A percentile compares a stretch with the other conserved stretches of the same genome.
phyloP scores from a whole-genome alignment of 2,113 vertebrate species.

The Calonectris borealis region DNA sequence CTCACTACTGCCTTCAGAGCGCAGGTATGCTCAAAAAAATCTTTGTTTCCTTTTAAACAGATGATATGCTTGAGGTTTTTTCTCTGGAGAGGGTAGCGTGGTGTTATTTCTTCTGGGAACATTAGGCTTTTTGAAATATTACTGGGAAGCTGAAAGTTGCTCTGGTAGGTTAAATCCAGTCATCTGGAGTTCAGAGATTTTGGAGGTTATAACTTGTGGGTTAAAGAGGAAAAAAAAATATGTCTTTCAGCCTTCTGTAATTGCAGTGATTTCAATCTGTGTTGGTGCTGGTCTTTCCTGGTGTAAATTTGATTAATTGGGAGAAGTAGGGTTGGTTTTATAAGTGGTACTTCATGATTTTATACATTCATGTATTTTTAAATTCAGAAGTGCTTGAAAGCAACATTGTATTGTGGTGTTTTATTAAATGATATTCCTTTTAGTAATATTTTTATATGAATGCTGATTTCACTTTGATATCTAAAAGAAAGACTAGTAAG shows the following conservation, averaged over 20 bases:
- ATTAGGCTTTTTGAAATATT: accelerated
- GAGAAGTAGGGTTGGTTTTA: not conserved
- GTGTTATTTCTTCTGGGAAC: not conserved
- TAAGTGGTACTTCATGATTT: not conserved
- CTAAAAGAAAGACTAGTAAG: not conserved
- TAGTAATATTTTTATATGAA: not conserved
- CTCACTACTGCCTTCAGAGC: accelerated
- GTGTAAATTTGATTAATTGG: not conserved
- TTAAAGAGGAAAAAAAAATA: not conserved
- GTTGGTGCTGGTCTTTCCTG: not conserved
- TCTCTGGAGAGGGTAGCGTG: accelerated
- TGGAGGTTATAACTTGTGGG: not conserved
- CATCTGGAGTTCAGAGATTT: not conserved
- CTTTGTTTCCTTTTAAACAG: not conserved
- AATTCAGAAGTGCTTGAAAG: not conserved
- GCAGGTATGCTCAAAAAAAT: not conserved
- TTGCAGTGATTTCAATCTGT: not conserved
- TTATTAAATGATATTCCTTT: not conserved
- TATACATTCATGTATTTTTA: not conserved
- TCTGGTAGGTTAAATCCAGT: accelerated
- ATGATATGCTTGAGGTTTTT: accelerated
- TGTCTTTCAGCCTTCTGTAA: not conserved
- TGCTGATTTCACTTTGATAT: not conserved
- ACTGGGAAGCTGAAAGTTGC: not conserved
- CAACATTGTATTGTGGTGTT: not conserved